Percentiles rank a stretch among this genome's conserved stretches.
phyloP scores from a whole-genome alignment of 1,140 invertebrate genomes.

The Sweltsa coloradensis region DNA sequence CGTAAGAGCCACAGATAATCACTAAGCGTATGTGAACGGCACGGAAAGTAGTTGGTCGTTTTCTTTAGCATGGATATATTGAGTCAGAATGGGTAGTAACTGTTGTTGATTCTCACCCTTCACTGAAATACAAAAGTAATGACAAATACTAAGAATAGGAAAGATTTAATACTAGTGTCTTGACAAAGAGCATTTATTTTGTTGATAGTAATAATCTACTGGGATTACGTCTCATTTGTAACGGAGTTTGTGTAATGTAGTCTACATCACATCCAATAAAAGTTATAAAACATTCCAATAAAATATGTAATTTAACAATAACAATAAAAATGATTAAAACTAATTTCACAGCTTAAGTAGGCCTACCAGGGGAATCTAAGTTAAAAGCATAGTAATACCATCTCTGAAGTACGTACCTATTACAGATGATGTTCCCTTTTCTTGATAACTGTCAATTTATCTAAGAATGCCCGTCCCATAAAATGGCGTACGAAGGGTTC shows the following conservation, averaged over 20 bases:
- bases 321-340: too few relatives aligned
- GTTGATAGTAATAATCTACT: too few relatives aligned
- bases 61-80: conserved; percentile 54
- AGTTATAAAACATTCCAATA: neutral
- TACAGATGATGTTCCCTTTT: neutral
- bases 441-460: conserved; percentile 52
- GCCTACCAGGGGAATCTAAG: too few relatives aligned
- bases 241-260: too few relatives aligned
- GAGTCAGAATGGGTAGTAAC: conserved; percentile 50
- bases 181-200: too few relatives aligned
- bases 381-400: too few relatives aligned
- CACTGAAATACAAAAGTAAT: conserved; percentile 34
- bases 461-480: conserved; percentile 61
- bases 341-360: too few relatives aligned
- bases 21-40: conserved; percentile 66
- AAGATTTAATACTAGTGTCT: neutral
- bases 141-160: neutral
- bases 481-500: conserved; percentile 85
- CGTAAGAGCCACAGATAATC: conserved; percentile 91
- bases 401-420: too few relatives aligned
- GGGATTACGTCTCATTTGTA: too few relatives aligned
- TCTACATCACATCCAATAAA: neutral
- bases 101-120: conserved; percentile 54
- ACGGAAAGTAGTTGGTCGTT: conserved; percentile 56
- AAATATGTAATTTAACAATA: too few relatives aligned